Evolutionary conservation across 2,888 invertebrate genomes (phyloP), one percentile per base, ranked within the genome.

Genomic region (Aplocera efformata): DNA sequence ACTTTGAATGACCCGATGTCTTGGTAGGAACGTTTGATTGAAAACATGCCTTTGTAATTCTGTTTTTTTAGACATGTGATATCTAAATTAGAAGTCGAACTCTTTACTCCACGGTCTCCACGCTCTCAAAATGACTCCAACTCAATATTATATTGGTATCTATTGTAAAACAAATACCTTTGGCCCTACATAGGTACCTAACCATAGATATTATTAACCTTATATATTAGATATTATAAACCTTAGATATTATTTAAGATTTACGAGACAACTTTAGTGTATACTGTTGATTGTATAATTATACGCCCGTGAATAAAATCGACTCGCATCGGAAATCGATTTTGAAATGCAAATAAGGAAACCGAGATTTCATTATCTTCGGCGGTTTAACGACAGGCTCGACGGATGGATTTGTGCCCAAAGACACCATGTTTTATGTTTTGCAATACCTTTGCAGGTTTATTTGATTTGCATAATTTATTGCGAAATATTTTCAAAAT

Each of bases 221-320:
- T n/a, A n/a, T n/a, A n/a, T n/a, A n/a, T n/a, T n/a, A n/a, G 13
- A 2, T 27, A 53, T 53, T 58, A 53, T 59, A 59, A 59, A 54
- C 42, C 39, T 37, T 43, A 57, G 53, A 59, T 61, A 63, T 65
- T 47, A 58, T 54, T 56, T 54, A 52, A 67, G 72, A 77, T 78
- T 79, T 78, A 79, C 59, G 74, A 70, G 60, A 63, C 67, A 67
- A 53, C 37, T 55, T 63, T 58, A 64, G 62, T 62, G 60, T 63
- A 62, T 60, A 62, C 62, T 62, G 59, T 60, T 60, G 71, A 72
- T 69, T 69, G 67, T 78, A 71, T 76, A 76, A 78, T 78, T 74
- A 77, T 63, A 45, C 50, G 51, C 48, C 41, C 53, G 56, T 55
- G 62, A 70, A 71, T 65, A 64, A 63, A 62, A 56, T 50, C 49